These are phyloP conservation scores for Emydoidea blandingii DNA, from an alignment of 2,797 vertebrate genomes.

Conservation along the genomic window DNA sequence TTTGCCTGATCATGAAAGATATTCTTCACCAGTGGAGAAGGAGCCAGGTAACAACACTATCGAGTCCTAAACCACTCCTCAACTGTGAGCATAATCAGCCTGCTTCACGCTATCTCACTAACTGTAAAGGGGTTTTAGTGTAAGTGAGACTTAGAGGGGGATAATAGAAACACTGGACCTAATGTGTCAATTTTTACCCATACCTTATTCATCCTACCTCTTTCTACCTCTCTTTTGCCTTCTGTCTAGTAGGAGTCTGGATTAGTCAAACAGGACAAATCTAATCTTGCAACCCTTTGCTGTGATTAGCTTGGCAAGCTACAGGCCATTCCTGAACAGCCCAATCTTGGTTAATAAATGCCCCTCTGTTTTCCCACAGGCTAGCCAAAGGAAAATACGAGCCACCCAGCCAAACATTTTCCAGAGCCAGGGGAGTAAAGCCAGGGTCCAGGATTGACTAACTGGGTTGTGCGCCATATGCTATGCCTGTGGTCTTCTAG, in stretches of 20 bases:
- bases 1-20: not conserved
- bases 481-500: not conserved
- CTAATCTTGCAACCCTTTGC: constrained; percentile 37
- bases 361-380: constrained; percentile 39
- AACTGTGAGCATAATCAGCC: not conserved
- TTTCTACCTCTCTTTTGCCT: constrained; percentile 30
- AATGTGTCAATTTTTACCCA: not conserved
- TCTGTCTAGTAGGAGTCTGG: constrained; percentile 19
- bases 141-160: not conserved
- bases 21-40: not conserved
- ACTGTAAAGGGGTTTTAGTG: not conserved
- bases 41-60: not conserved
- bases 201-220: not conserved
- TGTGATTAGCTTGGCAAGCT: constrained; percentile 56
- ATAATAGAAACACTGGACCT: not conserved
- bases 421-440: constrained; percentile 37
- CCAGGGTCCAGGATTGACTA: not conserved
- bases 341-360: constrained; percentile 57
- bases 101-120: not conserved
- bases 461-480: not conserved
- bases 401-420: not conserved
- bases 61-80: not conserved
- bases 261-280: constrained; percentile 49
- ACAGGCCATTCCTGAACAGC: not conserved
- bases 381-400: constrained; percentile 30